Conservation (phyloP, 2,113 vertebrate genomes). For the Chaenocephalus aceratus region DNA sequence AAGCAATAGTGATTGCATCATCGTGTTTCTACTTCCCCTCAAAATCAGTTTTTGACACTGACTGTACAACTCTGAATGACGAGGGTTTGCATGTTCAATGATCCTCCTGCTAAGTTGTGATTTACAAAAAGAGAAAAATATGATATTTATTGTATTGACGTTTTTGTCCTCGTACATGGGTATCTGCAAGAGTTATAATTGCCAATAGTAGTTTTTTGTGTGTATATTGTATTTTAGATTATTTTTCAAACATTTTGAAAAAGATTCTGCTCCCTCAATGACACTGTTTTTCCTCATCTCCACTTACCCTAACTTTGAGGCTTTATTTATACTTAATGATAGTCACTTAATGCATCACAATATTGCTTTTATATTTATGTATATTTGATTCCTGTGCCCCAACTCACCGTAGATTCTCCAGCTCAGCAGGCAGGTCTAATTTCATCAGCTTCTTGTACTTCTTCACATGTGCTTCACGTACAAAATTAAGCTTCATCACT, state of each 20-base stretch:
- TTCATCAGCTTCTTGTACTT: constrained; percentile 88
- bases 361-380: not conserved
- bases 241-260: too few relatives aligned
- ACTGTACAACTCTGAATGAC: not conserved
- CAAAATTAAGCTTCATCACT: constrained; percentile 87
- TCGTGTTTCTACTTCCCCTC: not conserved
- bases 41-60: not conserved
- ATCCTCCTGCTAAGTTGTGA: too few relatives aligned
- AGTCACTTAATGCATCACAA: not conserved
- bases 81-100: not conserved
- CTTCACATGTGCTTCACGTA: constrained; percentile 80
- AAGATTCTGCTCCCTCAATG: too few relatives aligned
- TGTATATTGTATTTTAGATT: too few relatives aligned
- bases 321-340: not conserved
- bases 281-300: not conserved
- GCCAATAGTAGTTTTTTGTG: too few relatives aligned
- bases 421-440: constrained; percentile 87
- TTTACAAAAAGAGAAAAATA: too few relatives aligned
- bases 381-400: not conserved
- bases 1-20: constrained; percentile 5
- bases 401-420: constrained; percentile 88
- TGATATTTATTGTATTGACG: too few relatives aligned
- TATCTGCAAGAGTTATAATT: too few relatives aligned
- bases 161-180: too few relatives aligned
- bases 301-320: not conserved